phyloP scores from a whole-genome alignment of 1,140 invertebrate genomes.

The Manduca sexta region DNA sequence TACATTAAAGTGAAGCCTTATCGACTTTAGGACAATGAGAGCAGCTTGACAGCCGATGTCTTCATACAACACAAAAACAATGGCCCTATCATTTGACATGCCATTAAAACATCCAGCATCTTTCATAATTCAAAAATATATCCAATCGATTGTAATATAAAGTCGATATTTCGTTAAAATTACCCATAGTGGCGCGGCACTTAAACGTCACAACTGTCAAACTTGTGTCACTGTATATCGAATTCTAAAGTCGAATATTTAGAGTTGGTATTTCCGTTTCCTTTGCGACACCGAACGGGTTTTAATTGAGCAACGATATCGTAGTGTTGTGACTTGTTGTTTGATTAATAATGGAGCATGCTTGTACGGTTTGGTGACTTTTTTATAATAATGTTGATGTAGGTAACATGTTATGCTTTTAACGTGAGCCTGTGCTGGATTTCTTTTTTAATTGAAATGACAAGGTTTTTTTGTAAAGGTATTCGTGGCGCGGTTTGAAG shows the following conservation, averaged over 20 bases:
- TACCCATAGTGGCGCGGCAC: background rate
- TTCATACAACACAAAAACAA: constrained; percentile 38
- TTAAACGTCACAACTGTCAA: constrained; percentile 9
- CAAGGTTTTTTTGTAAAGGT: background rate
- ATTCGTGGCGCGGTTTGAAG: no score
- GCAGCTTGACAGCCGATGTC: constrained; percentile 29
- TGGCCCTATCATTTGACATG: constrained; percentile 29
- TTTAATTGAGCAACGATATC: constrained; percentile 66
- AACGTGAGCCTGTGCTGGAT: constrained; percentile 25
- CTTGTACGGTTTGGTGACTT: constrained; percentile 33
- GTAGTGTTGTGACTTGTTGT: constrained; percentile 64
- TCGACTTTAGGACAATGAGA: constrained; percentile 26
- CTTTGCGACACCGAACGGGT: constrained; percentile 35
- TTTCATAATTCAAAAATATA: background rate
- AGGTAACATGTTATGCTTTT: constrained; percentile 50
- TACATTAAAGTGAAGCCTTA: constrained; percentile 29
- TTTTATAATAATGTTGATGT: constrained; percentile 51
- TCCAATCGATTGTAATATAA: background rate
- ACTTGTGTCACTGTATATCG: background rate
- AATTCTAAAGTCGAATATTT: background rate
- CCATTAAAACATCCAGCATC: constrained; percentile 20
- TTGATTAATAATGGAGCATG: constrained; percentile 66
- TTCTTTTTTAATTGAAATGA: constrained; percentile 18
- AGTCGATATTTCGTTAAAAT: constrained; percentile 10
- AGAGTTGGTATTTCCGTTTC: background rate